Evolutionary conservation across 37 sponge, comb jelly and placozoan species (phyloP).

Genomic region (Chondrilla cf. caribensis): DNA sequence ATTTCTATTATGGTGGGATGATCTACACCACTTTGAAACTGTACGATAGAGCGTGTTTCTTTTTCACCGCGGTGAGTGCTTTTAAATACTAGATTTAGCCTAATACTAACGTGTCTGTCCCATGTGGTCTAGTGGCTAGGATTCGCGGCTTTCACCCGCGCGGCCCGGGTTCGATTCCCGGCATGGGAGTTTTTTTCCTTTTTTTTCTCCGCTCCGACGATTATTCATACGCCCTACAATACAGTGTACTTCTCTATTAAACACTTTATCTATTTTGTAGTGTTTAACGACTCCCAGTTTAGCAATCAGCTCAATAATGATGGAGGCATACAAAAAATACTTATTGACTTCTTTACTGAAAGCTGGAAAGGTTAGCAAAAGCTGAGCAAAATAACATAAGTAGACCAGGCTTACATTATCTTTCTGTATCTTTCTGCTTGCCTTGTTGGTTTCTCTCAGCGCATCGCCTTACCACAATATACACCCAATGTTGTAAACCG

Average conservation of each 20-base stretch:
- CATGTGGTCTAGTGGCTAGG: slow-evolving; percentile 51
- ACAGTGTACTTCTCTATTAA: no score
- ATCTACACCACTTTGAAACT: slow-evolving; percentile 81
- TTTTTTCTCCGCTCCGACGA: background rate
- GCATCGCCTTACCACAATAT: slow-evolving; percentile 53
- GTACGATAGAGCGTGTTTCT: slow-evolving; percentile 77
- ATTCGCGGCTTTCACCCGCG: slow-evolving; percentile 53
- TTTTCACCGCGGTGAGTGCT: slow-evolving; percentile 71
- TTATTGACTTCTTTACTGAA: slow-evolving; percentile 80
- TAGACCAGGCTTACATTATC: no score
- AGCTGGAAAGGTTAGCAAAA: slow-evolving; percentile 71
- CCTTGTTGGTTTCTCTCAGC: slow-evolving; percentile 21
- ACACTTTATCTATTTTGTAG: slow-evolving; percentile 28
- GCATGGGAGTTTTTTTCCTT: slow-evolving; percentile 23
- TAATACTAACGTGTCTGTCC: background rate
- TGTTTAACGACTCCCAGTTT: slow-evolving; percentile 78
- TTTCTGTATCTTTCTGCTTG: background rate
- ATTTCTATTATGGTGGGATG: slow-evolving; percentile 96
- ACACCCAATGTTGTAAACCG: slow-evolving; percentile 59
- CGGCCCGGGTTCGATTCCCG: slow-evolving; percentile 45
- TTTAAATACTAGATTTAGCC: background rate
- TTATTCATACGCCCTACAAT: no score
- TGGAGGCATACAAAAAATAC: slow-evolving; percentile 96
- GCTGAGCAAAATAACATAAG: no score
- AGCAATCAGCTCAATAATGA: slow-evolving; percentile 88